Evolutionary conservation across 2,888 invertebrate species (phyloP).

Genomic region (Malacosoma neustria): DNA sequence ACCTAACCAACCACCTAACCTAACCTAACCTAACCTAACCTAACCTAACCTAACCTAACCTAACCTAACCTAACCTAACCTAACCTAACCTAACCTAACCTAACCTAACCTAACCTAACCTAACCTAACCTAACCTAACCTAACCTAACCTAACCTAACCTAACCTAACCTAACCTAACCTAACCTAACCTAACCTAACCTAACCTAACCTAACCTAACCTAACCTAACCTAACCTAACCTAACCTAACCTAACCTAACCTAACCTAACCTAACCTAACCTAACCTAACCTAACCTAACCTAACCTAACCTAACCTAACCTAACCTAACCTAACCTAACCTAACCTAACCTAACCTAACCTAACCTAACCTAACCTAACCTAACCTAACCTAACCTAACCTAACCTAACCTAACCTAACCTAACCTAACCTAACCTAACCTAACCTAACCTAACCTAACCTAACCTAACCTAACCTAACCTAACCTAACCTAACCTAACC

Average conservation of each 20-base stretch:
- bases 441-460: conserved; percentile 9
- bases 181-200: conserved; percentile 9
- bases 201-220: conserved; percentile 11
- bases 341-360: conserved; percentile 12
- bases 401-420: conserved; percentile 13
- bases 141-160: conserved; percentile 8
- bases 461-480: conserved; percentile 10
- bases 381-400: conserved; percentile 13
- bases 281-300: conserved; percentile 14
- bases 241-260: conserved; percentile 12
- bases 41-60: conserved; percentile 12
- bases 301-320: conserved; percentile 15
- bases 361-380: conserved; percentile 13
- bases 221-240: conserved; percentile 13
- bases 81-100: conserved; percentile 9
- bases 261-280: conserved; percentile 12
- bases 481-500: conserved; percentile 12
- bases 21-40: conserved; percentile 13
- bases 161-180: conserved; percentile 11
- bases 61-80: conserved; percentile 9
- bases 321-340: conserved; percentile 14
- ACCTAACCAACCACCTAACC: conserved; percentile 10
- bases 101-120: conserved; percentile 10
- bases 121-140: conserved; percentile 10
- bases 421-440: conserved; percentile 13